Conservation (phyloP, 2,797 vertebrate genomes). For the Euthynnus affinis region DNA sequence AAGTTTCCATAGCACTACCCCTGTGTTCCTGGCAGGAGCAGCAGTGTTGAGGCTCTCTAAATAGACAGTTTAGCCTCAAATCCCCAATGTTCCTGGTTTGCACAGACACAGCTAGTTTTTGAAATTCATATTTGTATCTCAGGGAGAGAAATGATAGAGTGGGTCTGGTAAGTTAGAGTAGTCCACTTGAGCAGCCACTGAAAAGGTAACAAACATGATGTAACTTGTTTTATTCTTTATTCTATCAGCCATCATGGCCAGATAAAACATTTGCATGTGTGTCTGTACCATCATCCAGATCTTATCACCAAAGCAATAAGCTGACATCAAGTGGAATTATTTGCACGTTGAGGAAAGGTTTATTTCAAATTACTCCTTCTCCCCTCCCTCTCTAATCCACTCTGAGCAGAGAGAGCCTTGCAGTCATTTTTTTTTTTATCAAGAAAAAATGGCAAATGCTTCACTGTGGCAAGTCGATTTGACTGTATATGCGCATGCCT, state of each 20-base stretch:
- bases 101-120: background rate
- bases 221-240: background rate
- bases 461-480: background rate
- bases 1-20: conserved; percentile 53
- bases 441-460: background rate
- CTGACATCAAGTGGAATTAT: background rate
- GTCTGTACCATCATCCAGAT: background rate
- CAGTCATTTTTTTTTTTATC: conserved; percentile 8
- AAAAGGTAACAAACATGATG: background rate
- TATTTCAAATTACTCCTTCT: background rate
- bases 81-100: conserved; percentile 11
- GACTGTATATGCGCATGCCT: background rate
- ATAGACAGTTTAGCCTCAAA: conserved; percentile 10
- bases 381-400: background rate
- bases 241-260: background rate
- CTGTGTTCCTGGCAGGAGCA: conserved; percentile 40
- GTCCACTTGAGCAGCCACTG: background rate
- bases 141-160: background rate
- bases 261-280: conserved; percentile 12
- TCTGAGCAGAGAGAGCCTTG: background rate
- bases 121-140: conserved; percentile 11
- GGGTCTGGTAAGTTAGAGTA: background rate
- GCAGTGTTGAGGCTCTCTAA: conserved; percentile 26
- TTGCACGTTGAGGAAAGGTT: background rate
- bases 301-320: background rate